Percentiles rank a stretch among this genome's conserved stretches.
Evolutionary conservation across 1,140 invertebrate genomes (phyloP).

Genomic region (Diabrotica virgifera): DNA sequence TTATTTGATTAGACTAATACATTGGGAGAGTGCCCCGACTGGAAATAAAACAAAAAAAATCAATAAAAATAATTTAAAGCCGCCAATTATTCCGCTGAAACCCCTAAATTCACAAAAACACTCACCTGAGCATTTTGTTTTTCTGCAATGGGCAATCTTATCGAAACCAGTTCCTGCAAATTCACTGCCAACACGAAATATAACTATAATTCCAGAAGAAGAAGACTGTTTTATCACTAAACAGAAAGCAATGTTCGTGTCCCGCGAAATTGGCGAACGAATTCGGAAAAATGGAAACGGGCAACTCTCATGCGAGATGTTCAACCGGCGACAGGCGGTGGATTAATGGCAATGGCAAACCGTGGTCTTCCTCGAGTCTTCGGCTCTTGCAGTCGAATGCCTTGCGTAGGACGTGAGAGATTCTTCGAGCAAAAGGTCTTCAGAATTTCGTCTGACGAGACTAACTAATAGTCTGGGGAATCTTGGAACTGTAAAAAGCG

Average conservation of each 20-base stretch:
- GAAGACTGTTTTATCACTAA: background rate
- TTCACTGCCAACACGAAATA: background rate
- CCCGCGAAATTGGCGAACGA: background rate
- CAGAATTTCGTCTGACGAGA: background rate
- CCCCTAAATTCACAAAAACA: no score
- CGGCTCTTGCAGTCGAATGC: background rate
- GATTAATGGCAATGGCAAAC: slow-evolving; percentile 2
- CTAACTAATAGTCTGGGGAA: background rate
- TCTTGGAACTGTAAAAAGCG: background rate
- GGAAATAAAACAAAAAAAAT: no score
- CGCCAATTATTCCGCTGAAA: no score
- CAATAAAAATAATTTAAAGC: no score
- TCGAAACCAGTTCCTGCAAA: no score
- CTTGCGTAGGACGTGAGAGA: slow-evolving; percentile 1
- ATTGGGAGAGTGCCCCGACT: no score
- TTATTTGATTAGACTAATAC: no score
- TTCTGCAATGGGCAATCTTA: no score
- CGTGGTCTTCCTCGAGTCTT: background rate
- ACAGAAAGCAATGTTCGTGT: background rate
- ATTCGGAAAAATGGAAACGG: background rate
- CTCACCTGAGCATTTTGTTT: no score
- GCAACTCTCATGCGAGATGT: background rate
- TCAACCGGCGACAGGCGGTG: background rate
- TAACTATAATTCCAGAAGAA: background rate
- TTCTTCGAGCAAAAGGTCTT: background rate